phyloP scores from a whole-genome alignment of 1,140 invertebrate genomes.

The Rhysida immarginata region DNA sequence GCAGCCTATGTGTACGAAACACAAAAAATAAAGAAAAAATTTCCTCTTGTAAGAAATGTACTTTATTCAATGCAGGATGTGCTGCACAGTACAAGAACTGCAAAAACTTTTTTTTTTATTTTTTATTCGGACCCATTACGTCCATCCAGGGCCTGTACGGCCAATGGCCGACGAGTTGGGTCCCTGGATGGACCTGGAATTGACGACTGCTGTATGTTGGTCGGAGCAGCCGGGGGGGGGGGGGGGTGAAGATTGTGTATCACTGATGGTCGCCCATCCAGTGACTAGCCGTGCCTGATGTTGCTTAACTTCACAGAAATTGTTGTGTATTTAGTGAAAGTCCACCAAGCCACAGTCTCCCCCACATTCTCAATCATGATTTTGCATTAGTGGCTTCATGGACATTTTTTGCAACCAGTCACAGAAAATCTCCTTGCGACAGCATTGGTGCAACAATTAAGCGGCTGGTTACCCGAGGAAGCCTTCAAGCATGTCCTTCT shows the following conservation, averaged over 20 bases:
- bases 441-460: not conserved
- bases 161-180: too few relatives aligned
- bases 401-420: not conserved
- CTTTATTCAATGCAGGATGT: not conserved
- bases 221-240: too few relatives aligned
- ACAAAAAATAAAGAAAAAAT: not conserved
- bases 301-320: too few relatives aligned
- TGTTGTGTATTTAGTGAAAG: too few relatives aligned
- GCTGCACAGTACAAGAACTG: not conserved
- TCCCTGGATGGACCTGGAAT: too few relatives aligned
- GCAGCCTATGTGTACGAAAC: not conserved
- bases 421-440: not conserved
- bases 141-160: too few relatives aligned
- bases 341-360: too few relatives aligned
- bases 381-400: not conserved
- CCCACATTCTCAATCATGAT: not conserved
- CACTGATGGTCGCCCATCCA: too few relatives aligned
- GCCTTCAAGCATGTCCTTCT: not conserved
- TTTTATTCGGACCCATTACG: too few relatives aligned
- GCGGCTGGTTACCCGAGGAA: not conserved
- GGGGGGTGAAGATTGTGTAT: too few relatives aligned
- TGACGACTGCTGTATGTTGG: too few relatives aligned
- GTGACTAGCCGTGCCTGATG: too few relatives aligned
- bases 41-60: not conserved
- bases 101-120: not conserved